Evolutionary conservation across 2,888 invertebrate species (phyloP).

Genomic region (Fragum sueziense): DNA sequence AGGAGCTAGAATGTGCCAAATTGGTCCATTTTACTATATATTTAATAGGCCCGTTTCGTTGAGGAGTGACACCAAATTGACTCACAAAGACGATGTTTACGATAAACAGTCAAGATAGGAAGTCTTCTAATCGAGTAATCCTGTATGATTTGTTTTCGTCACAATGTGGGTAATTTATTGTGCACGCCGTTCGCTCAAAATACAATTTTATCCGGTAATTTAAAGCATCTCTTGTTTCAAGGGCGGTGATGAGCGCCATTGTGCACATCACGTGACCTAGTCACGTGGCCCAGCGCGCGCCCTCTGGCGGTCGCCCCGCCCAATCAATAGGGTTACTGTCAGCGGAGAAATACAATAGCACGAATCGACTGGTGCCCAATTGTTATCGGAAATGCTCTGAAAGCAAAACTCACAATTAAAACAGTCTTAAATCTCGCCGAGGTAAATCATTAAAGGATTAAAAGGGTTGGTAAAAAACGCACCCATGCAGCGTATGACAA

Average conservation of each 20-base stretch:
- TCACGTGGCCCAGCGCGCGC: slow-evolving; percentile 20
- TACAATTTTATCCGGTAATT: slow-evolving; percentile 23
- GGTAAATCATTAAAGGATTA: slow-evolving; percentile 17
- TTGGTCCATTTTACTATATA: no score
- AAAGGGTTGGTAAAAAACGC: slow-evolving; percentile 9
- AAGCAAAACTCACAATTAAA: slow-evolving; percentile 53
- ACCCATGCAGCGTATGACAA: background rate
- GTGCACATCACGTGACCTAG: slow-evolving; percentile 39
- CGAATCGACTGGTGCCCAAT: slow-evolving; percentile 48
- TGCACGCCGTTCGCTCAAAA: slow-evolving; percentile 15
- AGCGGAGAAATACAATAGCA: slow-evolving; percentile 33
- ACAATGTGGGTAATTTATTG: slow-evolving; percentile 23
- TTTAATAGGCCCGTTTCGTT: no score
- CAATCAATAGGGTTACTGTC: slow-evolving; percentile 48
- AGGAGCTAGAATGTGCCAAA: no score
- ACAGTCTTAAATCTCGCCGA: slow-evolving; percentile 6
- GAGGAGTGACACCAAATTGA: no score
- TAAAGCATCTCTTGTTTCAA: slow-evolving; percentile 14
- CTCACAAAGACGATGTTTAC: background rate
- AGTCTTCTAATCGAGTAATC: background rate
- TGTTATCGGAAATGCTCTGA: slow-evolving; percentile 41
- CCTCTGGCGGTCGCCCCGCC: slow-evolving; percentile 23
- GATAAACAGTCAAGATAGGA: background rate
- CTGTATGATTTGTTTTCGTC: slow-evolving; percentile 6
- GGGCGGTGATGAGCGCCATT: slow-evolving; percentile 23